Evolutionary conservation across 1,140 invertebrate genomes (phyloP).

Genomic region (Tribolium castaneum): DNA sequence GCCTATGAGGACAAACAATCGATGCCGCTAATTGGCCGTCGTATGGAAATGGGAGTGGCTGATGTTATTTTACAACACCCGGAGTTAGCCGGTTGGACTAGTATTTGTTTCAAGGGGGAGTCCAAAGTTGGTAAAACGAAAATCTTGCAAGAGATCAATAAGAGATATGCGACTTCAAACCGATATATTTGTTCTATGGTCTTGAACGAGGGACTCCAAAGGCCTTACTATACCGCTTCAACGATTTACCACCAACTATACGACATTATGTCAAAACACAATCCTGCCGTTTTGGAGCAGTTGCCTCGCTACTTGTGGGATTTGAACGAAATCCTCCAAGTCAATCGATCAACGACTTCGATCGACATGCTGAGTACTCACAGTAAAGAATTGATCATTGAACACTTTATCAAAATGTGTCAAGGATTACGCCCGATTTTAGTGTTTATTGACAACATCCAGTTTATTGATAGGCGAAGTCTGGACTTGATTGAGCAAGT

Average conservation of each 20-base stretch:
- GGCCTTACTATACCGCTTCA: slow-evolving; percentile 50
- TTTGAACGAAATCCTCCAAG: slow-evolving; percentile 47
- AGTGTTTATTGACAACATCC: slow-evolving; percentile 51
- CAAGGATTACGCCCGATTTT: slow-evolving; percentile 4
- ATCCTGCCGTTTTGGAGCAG: background rate
- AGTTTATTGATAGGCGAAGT: slow-evolving; percentile 49
- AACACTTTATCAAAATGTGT: slow-evolving; percentile 8
- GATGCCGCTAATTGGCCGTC: slow-evolving; percentile 56
- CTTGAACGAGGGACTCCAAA: slow-evolving; percentile 30
- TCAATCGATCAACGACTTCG: background rate
- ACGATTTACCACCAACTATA: slow-evolving; percentile 49
- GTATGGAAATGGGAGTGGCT: slow-evolving; percentile 64
- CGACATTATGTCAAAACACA: slow-evolving; percentile 17
- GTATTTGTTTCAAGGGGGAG: slow-evolving; percentile 60
- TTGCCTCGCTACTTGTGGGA: slow-evolving; percentile 45
- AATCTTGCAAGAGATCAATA: slow-evolving; percentile 63
- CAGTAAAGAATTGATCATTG: background rate
- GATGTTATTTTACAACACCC: slow-evolving; percentile 60
- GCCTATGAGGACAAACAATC: slow-evolving; percentile 60
- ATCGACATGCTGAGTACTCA: background rate
- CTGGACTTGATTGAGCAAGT: slow-evolving; percentile 45
- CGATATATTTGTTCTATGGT: slow-evolving; percentile 28
- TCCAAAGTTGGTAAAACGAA: slow-evolving; percentile 65
- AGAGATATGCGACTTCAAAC: slow-evolving; percentile 47
- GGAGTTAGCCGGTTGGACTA: slow-evolving; percentile 48